Evolutionary conservation across 2,113 vertebrate genomes (phyloP).

Genomic region (Channa argus): DNA sequence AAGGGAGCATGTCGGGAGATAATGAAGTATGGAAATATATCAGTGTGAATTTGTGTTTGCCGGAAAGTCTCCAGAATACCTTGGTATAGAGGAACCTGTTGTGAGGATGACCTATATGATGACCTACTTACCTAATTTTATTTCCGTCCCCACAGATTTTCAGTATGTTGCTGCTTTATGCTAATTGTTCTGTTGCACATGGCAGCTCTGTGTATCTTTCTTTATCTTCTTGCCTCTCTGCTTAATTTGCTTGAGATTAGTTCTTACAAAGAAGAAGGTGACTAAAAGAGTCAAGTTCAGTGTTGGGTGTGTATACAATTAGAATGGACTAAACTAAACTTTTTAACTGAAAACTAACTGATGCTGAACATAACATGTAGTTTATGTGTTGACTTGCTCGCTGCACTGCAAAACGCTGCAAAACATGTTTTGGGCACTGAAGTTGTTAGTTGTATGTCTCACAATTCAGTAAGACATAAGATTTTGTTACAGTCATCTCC

Average conservation of each 20-base stretch:
- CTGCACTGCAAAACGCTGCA: too few species aligned
- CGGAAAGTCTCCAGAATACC: constrained; percentile 13
- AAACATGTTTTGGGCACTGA: background rate
- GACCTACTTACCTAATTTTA: constrained; percentile 54
- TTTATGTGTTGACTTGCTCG: constrained; percentile 14
- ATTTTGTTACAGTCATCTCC: background rate
- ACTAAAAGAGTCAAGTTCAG: background rate
- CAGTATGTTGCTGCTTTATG: constrained; percentile 18
- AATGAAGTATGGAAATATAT: background rate
- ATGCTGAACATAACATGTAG: background rate
- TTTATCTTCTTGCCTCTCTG: background rate
- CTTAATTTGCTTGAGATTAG: constrained; percentile 13
- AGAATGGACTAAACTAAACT: background rate
- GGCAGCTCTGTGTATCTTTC: background rate
- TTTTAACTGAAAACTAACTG: background rate
- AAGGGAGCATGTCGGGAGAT: too few species aligned
- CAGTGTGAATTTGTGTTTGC: background rate
- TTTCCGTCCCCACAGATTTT: constrained; percentile 26
- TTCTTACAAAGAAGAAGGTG: background rate
- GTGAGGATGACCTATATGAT: constrained; percentile 7
- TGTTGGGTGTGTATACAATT: background rate
- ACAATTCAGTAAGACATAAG: background rate
- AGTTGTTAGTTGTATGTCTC: background rate
- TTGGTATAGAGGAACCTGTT: constrained; percentile 18
- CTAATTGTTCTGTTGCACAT: constrained; percentile 1